Evolutionary conservation across 2,113 vertebrate genomes (phyloP).

Genomic region (Delphinus delphis): DNA sequence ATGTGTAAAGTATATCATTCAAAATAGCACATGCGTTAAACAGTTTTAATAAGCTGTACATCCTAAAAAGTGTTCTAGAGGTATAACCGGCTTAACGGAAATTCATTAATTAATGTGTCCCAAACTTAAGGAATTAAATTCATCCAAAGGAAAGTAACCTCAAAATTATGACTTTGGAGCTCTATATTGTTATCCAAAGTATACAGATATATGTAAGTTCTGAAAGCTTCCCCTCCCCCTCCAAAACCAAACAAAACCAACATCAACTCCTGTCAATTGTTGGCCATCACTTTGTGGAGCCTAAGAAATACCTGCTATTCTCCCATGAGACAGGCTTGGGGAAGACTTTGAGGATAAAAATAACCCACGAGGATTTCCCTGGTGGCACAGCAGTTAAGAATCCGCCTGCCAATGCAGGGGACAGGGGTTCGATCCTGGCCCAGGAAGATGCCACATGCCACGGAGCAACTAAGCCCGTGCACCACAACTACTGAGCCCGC

Average conservation of each 20-base stretch:
- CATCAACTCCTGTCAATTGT: not conserved
- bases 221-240: not conserved
- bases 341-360: not conserved
- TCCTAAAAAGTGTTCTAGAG: not conserved
- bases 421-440: too few relatives aligned
- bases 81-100: not conserved
- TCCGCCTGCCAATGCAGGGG: too few relatives aligned
- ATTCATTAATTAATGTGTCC: not conserved
- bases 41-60: slow-evolving; percentile 19
- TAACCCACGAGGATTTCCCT: too few relatives aligned
- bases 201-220: not conserved
- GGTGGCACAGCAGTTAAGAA: too few relatives aligned
- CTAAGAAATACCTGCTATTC: not conserved
- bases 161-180: not conserved
- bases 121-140: slow-evolving; percentile 29
- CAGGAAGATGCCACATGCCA: too few relatives aligned
- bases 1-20: slow-evolving; percentile 47
- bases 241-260: not conserved
- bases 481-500: too few relatives aligned
- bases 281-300: not conserved
- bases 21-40: slow-evolving; percentile 40
- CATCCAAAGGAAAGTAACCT: not conserved
- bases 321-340: not conserved
- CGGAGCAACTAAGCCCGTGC: too few relatives aligned
- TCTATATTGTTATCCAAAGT: not conserved